Base-by-base conservation (phyloP, 2,113 vertebrate species). In the Micromys minutus region DNA sequence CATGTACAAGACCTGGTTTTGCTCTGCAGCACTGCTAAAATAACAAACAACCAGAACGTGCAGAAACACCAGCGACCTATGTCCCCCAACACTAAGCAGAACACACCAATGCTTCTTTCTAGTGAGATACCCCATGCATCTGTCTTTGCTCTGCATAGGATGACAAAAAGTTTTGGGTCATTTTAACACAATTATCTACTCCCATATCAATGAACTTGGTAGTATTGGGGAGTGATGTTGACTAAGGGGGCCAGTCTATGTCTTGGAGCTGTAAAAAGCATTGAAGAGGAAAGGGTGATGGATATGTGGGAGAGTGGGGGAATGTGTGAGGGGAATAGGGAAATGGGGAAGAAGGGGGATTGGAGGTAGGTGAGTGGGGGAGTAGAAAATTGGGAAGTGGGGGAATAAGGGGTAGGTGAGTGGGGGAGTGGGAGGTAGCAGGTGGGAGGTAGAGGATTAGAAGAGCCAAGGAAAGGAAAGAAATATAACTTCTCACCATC, bases 251-350 rank as follows among this genome's bases (percentile, higher is more conserved):
- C n/a, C 24, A 29, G 3, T 52, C 9, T 55, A 21, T 45, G 26
- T n/a, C 59, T 45, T 3, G 9, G 45, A 89, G 42, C 21, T 63
- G 8, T 7, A 5, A 6, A 52, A 84, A 89, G 39, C 5, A 55
- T 31, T 0, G 0, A 8, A 21, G 16, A 72, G 3, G 88, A 19
- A 26, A 42, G 22, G 24, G 4, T 22, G n/a, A 15, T 8, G 15
- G 29, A 1, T 63, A 34, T 12, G 11, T 65, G 8, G 29, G 63
- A 2, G 12, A 15, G 5, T 65, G 11, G 65, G 31, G 65, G 22
- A 26, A 5, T 34, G 9, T 4, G 63, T 4, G 24, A 34, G 31
- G 3, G 11, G 59, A 2, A 22, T 61, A 19, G 31, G 29, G 31
- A 24, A 10, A 4, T 9, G 11, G 50, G 11, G 50, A 52, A 52